Evolutionary conservation across 2,888 invertebrate species (phyloP), one percentile per base, ranked within the genome.

Genomic region (Ganaspis brasiliensis): DNA sequence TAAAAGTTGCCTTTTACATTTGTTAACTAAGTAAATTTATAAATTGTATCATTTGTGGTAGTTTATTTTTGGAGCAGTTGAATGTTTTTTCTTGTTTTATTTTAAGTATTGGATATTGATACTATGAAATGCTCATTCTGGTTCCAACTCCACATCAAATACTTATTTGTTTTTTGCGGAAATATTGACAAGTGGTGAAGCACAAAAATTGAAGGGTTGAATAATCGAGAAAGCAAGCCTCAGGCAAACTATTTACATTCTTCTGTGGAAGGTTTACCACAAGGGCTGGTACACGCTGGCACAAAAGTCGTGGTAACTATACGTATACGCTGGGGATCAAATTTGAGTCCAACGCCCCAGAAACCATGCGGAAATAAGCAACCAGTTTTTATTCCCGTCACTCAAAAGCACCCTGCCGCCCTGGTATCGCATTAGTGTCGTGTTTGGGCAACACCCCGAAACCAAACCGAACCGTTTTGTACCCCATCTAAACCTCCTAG

Each of bases 401-500:
- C 75, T 82, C 79, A 75, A 76, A 78, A 79, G 6, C 19, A 52
- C 52, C 52, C 52, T 52, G 49, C 70, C 76, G 40, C 59, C 63
- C 45, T 67, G 63, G 26, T 72, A 56, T 45, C 79, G 81, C 75
- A 84, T 86, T 82, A 83, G 83, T 61, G 78, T 78, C 79, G 75
- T 83, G 85, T 87, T 86, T 86, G 85, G 83, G 81, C 77, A 85
- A 85, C 85, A 84, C 79, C 82, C 85, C 74, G 57, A 71, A 76
- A 79, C 77, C 79, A 77, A 80, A 79, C 74, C 80, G 77, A 82
- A 80, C 74, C 81, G 79, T 81, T 79, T 55, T 14, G 57, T 9
- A 82, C 84, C 82, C 81, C 84, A 77, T 59, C 82, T 79, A 84
- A 89, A 88, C 86, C 86, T 85, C 82, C 85, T 87, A 88, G 87